Conservation (phyloP, 2,113 vertebrate genomes). For the Clarias batrachus region DNA sequence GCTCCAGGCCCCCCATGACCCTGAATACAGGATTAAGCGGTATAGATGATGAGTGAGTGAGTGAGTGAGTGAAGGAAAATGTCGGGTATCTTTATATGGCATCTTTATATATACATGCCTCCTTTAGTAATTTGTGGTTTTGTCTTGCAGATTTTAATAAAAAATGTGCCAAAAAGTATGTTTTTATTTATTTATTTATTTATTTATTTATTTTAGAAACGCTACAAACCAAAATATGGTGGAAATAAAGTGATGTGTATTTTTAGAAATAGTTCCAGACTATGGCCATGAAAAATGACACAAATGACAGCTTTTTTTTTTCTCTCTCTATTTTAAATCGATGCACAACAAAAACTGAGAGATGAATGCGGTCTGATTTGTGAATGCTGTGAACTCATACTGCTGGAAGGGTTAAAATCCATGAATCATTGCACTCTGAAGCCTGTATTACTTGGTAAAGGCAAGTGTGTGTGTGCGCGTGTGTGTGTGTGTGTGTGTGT, state of each 20-base stretch:
- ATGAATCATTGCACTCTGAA: neutral
- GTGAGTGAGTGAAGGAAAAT: too few species aligned
- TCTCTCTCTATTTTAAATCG: neutral
- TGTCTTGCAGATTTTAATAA: neutral
- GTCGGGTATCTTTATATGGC: too few species aligned
- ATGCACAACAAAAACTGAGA: too few species aligned
- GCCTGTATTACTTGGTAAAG: neutral
- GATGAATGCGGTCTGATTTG: neutral
- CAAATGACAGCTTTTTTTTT: neutral
- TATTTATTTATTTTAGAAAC: neutral
- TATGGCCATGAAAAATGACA: neutral
- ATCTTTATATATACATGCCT: too few species aligned
- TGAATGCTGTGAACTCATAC: neutral
- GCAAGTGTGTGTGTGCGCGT: neutral
- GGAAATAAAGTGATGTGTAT: neutral
- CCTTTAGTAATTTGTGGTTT: neutral
- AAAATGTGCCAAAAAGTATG: neutral
- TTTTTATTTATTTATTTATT: too few species aligned
- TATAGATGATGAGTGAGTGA: too few species aligned
- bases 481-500: neutral
- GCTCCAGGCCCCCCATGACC: too few species aligned
- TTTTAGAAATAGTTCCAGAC: neutral
- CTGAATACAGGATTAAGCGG: too few species aligned
- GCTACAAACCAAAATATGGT: neutral
- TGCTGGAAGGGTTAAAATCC: neutral